Base-by-base conservation (phyloP, 2,113 vertebrate genomes). In the Eudorcas thomsonii region DNA sequence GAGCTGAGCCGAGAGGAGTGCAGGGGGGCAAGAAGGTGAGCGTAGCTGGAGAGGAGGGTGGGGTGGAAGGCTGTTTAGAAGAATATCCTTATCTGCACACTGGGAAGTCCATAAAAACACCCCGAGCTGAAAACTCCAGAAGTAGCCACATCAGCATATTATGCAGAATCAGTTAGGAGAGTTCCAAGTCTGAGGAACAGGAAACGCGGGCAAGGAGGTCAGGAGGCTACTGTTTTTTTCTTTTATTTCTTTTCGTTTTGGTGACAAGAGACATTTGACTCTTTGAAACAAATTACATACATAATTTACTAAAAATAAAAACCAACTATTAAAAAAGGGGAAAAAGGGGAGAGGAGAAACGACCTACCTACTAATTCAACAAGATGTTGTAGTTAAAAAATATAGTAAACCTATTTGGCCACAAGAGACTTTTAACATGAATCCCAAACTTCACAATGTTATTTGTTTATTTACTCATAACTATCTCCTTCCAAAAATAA, bases 401-500 rank as follows among this genome's bases (percentile, higher is more conserved):
- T 45, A 25, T 8, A 95, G 48, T 80, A 92, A 90, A 45, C 21
- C 12, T 54, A 45, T 91, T 91, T 74, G 33, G 50, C 23, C 33
- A 74, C 50, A 90, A 95, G 7, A 9, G 6, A 16, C 45, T 43
- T 13, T 94, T 78, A 54, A 80, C 64, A 25, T 86, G 59, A 95
- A 90, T 80, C 64, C 36, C 43, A 67, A 85, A 80, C 36, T 45
- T 88, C 50, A 60, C 16, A 64, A 8, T 50, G 7, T 81, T 87
- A 19, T 48, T 80, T 96, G 28, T 67, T 92, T 86, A 83, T 85
- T 90, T 67, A 87, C 82, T 93, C n/a, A 50, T 14, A 54, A n/a
- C 21, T 77, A 62, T 90, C 64, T 96, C 59, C 87, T 97, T 94
- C 59, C 30, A 60, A 96, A 96, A 90, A 55, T 67, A 95, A 95